A percentile compares a stretch with the other conserved stretches of the same genome.
phyloP scores from a whole-genome alignment of 2,113 vertebrate genomes.

The Ceyx margarethae region DNA sequence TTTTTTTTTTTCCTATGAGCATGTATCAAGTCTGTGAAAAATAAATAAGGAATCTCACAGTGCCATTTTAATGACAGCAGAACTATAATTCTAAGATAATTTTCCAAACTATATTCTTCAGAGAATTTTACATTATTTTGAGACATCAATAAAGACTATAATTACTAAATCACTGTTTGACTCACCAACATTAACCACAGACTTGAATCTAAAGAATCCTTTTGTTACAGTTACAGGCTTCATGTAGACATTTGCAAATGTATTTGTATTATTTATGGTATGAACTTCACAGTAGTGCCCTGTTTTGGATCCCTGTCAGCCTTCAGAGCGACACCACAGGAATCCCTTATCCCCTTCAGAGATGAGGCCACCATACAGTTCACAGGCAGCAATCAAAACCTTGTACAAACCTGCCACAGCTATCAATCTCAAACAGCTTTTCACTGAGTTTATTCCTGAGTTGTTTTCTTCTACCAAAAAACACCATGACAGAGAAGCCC shows the following conservation, averaged over 20 bases:
- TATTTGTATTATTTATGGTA: background rate
- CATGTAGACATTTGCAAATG: background rate
- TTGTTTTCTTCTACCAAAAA: background rate
- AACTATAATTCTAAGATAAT: background rate
- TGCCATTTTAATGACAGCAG: background rate
- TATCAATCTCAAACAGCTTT: background rate
- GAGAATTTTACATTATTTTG: background rate
- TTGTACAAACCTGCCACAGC: fast-evolving
- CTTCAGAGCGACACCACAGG: background rate
- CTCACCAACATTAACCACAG: background rate
- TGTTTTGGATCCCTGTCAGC: background rate
- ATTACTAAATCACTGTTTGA: background rate
- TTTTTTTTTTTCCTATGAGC: background rate
- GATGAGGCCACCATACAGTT: background rate
- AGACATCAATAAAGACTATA: background rate
- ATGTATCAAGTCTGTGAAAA: background rate
- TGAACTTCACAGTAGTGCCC: background rate
- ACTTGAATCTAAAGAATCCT: background rate
- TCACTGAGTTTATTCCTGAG: background rate
- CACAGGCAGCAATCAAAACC: background rate
- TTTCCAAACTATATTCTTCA: background rate
- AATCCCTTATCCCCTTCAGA: background rate
- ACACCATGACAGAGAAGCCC: background rate
- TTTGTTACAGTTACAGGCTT: background rate
- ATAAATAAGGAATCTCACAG: background rate